Evolutionary conservation across 2,797 vertebrate species (phyloP).

Genomic region (Lacerta agilis): DNA sequence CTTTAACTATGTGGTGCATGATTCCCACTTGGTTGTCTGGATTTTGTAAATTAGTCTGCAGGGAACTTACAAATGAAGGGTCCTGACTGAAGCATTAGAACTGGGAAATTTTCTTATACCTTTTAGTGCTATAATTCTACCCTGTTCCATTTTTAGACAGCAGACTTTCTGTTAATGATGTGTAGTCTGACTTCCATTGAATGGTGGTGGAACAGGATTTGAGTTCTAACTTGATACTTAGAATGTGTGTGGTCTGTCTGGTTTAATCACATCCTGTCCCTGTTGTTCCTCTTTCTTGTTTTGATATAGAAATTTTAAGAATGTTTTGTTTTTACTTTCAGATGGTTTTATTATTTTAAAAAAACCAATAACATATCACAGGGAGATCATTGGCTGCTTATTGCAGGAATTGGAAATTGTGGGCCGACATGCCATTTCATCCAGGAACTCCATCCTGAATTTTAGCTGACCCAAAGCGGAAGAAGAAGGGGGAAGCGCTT

Average conservation of each 20-base stretch:
- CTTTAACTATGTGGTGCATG: neutral
- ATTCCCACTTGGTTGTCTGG: neutral
- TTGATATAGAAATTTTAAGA: neutral
- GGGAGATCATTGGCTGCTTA: neutral
- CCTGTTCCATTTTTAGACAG: too few relatives aligned
- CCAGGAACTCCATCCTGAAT: neutral
- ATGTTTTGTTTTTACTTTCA: neutral
- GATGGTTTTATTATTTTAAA: neutral
- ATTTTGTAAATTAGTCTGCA: neutral
- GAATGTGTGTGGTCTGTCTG: neutral
- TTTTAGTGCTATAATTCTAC: too few relatives aligned
- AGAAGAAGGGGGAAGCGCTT: slow-evolving; percentile 42
- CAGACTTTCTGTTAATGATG: too few relatives aligned
- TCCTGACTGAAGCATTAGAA: neutral
- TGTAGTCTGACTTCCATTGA: neutral
- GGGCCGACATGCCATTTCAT: neutral
- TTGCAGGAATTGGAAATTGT: slow-evolving; percentile 2
- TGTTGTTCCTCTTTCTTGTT: neutral
- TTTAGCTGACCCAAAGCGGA: slow-evolving; percentile 29
- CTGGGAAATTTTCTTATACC: neutral
- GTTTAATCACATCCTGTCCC: neutral
- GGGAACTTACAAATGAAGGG: neutral
- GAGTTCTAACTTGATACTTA: neutral
- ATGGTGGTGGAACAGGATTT: neutral
- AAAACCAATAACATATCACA: neutral